Percentiles rank a stretch among this genome's conserved stretches.
Conservation (phyloP, 2,797 vertebrate species). For the Microcaecilia unicolor region DNA sequence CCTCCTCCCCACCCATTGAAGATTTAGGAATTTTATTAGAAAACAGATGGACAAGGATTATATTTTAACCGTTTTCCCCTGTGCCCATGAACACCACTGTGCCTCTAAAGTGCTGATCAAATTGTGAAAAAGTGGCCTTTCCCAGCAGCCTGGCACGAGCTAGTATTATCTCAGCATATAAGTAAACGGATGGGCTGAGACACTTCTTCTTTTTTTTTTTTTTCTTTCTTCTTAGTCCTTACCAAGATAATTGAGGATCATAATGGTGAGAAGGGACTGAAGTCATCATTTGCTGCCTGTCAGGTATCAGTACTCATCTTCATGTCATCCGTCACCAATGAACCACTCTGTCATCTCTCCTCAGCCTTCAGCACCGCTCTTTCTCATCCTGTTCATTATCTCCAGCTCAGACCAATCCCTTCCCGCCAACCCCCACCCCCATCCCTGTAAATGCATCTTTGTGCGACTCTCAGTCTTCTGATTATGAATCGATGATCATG, state of each 20-base stretch:
- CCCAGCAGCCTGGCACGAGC: constrained; percentile 28
- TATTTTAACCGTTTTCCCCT: constrained; percentile 38
- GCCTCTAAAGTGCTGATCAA: constrained; percentile 36
- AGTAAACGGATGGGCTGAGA: constrained; percentile 64
- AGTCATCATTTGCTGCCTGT: constrained; percentile 84
- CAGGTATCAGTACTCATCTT: constrained; percentile 80
- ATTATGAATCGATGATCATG: constrained; percentile 99
- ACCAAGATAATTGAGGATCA: constrained; percentile 85
- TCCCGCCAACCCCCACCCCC: constrained; percentile 39
- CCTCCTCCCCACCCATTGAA: constrained; percentile 13
- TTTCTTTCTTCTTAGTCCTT: constrained; percentile 49
- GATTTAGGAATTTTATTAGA: constrained; percentile 49
- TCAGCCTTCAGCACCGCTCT: constrained; percentile 64
- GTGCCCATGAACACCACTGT: constrained; percentile 29
- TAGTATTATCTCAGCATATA: constrained; percentile 28
- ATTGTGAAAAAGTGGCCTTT: constrained; percentile 27
- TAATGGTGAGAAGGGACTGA: constrained; percentile 72
- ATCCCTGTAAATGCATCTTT: constrained; percentile 68
- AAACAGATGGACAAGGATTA: constrained; percentile 46
- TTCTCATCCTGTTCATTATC: constrained; percentile 94
- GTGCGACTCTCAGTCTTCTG: constrained; percentile 78
- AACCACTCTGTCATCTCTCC: constrained; percentile 71
- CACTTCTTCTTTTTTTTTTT: constrained; percentile 22
- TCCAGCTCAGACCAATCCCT: constrained; percentile 50
- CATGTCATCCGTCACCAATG: constrained; percentile 89